Base-by-base conservation (phyloP, 2,797 vertebrate genomes). In the Hemibagrus guttatus region DNA sequence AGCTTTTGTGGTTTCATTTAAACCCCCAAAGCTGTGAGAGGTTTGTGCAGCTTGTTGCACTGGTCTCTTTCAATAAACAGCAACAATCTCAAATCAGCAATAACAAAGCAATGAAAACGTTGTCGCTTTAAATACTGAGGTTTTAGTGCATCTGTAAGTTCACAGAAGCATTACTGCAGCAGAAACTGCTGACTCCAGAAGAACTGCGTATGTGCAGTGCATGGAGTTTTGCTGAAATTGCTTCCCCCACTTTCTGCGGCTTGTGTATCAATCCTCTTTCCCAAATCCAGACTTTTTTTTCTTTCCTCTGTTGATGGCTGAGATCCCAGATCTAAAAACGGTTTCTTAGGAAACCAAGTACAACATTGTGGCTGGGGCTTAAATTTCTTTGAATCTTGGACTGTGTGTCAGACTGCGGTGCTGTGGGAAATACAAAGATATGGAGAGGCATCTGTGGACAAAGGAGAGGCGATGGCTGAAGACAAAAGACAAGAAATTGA, bases 341-440 rank as follows among this genome's bases (percentile, higher is more conserved):
- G 88, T 91, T 90, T 90, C 87, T 90, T 85, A 85, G 86, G 90
- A 92, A 90, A 91, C 88, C 78, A 91, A 89, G 90, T 87, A 83
- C 87, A 93, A 91, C 89, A 89, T 81, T 89, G 84, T 68, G 86
- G 89, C 88, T 78, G 81, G 86, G 87, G 83, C 17, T 84, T 58
- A 81, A 86, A 85, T 83, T 56, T 84, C 81, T 91, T 84, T 81
- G 84, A 86, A 87, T 83, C 58, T 88, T 82, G 26, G 31, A 26
- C 21, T 80, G 23, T 80, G 35, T 64, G 75, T 69, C 56, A 58
- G 83, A 85, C 87, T 46, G 46, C 12, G 28, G 39, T 31, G n/a
- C 13, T 52, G 68, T 46, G 74, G 54, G 63, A 64, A 84, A 79
- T 46, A 72, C 14, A 72, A 49, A 63, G 66, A 61, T 72, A 58